Base-by-base conservation (phyloP, 2,888 invertebrate genomes). In the Athetis lepigone region DNA sequence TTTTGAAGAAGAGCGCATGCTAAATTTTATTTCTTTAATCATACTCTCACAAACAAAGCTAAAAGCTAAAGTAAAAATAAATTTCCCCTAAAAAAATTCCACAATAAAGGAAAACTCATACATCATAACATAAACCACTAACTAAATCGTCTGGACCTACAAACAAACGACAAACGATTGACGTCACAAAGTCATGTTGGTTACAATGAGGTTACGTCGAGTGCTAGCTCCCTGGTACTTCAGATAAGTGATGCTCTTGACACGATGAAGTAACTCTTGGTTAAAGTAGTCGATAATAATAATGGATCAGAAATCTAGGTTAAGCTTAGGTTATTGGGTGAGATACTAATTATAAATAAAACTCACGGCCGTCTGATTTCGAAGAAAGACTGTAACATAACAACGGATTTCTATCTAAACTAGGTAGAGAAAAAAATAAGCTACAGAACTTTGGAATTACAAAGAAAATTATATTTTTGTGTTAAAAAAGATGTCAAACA, bases 131-230 rank as follows among this genome's bases (percentile, higher is more conserved):
- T 49, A 16, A 42, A n/a, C 16, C 23, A 23, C 8, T 47, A 19
- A 40, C 11, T 29, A 36, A 7, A 27, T 4, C 1, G 25, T 36
- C 7, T 25, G 21, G 37, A 25, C 40, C 11, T 50, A 33, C 50
- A 46, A 33, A 55, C 47, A 52, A 55, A 36, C 23, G 52, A 42
- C 43, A 13, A 51, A 45, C 42, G 70, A 70, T 72, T 72, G 71
- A 72, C 71, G 76, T 72, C 71, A 72, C 39, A 36, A 33, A 51
- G 11, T 74, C 68, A 50, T 27, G 69, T 70, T 42, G 46, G 71
- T 51, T 54, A 21, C 76, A 72, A 72, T 72, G 71, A 72, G 76
- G 72, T 70, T 75, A 72, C 23, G 27, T 39, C 27, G 55, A 69
- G 70, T 75, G 51, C 61, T 25, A 2, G 55, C 61, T 29, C 76